A percentile compares a stretch with the other conserved stretches of the same genome.
Evolutionary conservation across 2,113 vertebrate genomes (phyloP).

Genomic region (Mesembrinibis cayennensis): DNA sequence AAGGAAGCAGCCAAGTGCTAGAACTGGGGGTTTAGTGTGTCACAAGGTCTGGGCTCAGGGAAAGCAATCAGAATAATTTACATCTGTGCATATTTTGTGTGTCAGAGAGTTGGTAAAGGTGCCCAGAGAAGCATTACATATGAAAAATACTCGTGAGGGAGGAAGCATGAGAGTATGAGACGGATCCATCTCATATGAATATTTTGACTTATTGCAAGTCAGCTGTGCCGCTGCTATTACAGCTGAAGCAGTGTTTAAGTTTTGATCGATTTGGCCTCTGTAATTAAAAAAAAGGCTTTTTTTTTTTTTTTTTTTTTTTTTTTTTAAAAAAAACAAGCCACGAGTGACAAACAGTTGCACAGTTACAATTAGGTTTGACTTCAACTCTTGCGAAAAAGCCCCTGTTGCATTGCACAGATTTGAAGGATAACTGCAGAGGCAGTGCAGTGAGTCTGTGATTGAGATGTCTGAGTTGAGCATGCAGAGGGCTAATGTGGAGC

Average conservation of each 20-base stretch:
- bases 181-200: neutral
- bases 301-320: neutral
- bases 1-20: neutral
- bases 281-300: neutral
- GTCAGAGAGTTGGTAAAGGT: neutral
- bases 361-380: neutral
- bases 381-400: neutral
- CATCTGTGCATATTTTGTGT: neutral
- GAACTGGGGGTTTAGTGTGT: neutral
- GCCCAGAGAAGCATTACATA: neutral
- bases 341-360: neutral
- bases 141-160: neutral
- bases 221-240: neutral
- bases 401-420: neutral
- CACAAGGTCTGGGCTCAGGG: neutral
- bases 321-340: neutral
- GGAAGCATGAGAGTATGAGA: neutral
- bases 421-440: neutral
- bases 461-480: neutral
- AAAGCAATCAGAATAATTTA: neutral
- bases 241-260: neutral
- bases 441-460: neutral
- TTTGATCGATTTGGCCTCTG: neutral
- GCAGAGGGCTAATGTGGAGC: neutral
- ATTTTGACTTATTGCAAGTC: neutral